These are phyloP conservation scores for Drosophila sulfurigaster DNA, from an alignment of 1,140 invertebrate genomes.

Conservation along the genomic window DNA sequence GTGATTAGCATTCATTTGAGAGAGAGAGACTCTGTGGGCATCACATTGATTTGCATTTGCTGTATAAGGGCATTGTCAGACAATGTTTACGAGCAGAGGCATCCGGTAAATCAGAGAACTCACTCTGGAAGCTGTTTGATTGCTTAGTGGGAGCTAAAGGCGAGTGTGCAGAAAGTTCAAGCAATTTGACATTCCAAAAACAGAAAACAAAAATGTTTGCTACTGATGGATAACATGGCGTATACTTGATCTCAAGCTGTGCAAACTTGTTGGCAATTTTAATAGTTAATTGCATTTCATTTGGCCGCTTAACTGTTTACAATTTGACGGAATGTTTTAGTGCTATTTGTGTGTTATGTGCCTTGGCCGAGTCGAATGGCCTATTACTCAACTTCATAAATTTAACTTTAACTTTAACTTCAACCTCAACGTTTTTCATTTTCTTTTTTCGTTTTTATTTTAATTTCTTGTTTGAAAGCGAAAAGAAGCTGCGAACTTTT, in stretches of 20 bases:
- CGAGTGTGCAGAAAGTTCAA: neutral
- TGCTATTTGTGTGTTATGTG: neutral
- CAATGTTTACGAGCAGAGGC: constrained; percentile 8
- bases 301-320: constrained; percentile 14
- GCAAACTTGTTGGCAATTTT: constrained; percentile 22
- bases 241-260: constrained; percentile 33
- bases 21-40: constrained; percentile 38
- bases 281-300: constrained; percentile 34
- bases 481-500: constrained; percentile 53
- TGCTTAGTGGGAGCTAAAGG: neutral
- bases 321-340: constrained; percentile 20
- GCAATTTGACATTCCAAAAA: constrained; percentile 25
- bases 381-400: constrained; percentile 50
- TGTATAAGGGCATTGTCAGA: constrained; percentile 28
- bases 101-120: constrained; percentile 3
- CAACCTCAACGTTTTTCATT: constrained; percentile 40
- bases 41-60: constrained; percentile 36
- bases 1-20: constrained; percentile 45
- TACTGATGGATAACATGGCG: constrained; percentile 19
- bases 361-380: constrained; percentile 15
- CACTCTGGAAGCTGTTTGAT: constrained; percentile 20
- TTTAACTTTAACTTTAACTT: constrained; percentile 35
- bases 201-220: neutral
- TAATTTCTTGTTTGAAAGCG: constrained; percentile 57
- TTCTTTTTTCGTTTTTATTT: constrained; percentile 34